Evolutionary conservation across 1,140 invertebrate species (phyloP).

Genomic region (Macrobrachium nipponense): DNA sequence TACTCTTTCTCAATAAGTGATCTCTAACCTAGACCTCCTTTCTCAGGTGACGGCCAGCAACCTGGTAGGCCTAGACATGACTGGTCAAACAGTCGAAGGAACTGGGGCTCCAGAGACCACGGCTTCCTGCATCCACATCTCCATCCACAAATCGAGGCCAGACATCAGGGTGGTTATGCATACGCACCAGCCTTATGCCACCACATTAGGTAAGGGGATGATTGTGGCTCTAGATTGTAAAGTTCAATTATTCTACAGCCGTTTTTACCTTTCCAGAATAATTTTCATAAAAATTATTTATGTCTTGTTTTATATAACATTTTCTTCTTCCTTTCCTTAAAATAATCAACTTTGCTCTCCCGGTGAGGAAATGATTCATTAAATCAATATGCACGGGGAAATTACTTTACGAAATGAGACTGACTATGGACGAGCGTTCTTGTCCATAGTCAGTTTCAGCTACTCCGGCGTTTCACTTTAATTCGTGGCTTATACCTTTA

Average conservation of each 20-base stretch:
- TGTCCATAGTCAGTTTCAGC: too few relatives aligned
- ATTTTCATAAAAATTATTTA: background rate
- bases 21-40: background rate
- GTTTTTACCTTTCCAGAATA: background rate
- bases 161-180: conserved; percentile 32
- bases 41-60: conserved; percentile 43
- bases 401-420: too few relatives aligned
- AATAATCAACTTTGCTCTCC: too few relatives aligned
- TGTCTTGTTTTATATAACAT: too few relatives aligned
- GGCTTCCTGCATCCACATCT: conserved; percentile 21
- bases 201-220: conserved; percentile 10
- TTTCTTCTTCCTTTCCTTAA: too few relatives aligned
- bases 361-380: too few relatives aligned
- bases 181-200: conserved; percentile 39
- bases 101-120: conserved; percentile 17
- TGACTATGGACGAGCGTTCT: too few relatives aligned
- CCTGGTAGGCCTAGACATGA: conserved; percentile 11
- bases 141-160: conserved; percentile 30
- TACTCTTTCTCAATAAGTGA: background rate
- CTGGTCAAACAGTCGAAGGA: conserved; percentile 16
- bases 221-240: background rate
- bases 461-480: too few relatives aligned
- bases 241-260: background rate
- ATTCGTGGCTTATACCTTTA: too few relatives aligned
- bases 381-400: too few relatives aligned